phyloP scores from a whole-genome alignment of 2,797 vertebrate genomes.

The Eulemur mongoz region DNA sequence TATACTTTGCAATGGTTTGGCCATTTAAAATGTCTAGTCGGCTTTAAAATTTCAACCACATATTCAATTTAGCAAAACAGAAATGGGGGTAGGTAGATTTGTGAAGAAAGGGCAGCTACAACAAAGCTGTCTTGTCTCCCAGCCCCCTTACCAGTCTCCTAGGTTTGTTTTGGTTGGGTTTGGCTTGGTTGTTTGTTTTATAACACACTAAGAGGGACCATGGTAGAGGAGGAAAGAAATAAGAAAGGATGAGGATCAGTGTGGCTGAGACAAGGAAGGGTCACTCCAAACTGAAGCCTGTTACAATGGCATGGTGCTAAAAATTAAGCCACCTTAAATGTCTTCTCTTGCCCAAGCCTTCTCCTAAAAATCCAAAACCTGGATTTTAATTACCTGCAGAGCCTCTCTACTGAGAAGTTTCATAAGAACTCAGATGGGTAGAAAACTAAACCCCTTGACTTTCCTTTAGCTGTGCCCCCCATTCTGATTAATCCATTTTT shows the following conservation, averaged over 20 bases:
- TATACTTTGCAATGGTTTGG: not conserved
- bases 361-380: not conserved
- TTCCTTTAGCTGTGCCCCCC: not conserved
- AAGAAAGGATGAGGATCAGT: not conserved
- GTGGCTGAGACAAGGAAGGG: not conserved
- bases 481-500: not conserved
- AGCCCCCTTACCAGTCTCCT: not conserved
- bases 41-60: conserved; percentile 17
- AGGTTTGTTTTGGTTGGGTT: not conserved
- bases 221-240: not conserved
- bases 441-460: not conserved
- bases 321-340: not conserved
- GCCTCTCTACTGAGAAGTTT: not conserved
- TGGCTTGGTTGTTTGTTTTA: not conserved
- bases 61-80: not conserved
- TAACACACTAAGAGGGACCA: not conserved
- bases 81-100: not conserved
- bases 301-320: not conserved
- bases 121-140: not conserved
- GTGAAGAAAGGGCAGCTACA: not conserved
- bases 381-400: not conserved
- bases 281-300: not conserved
- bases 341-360: not conserved
- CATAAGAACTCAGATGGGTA: not conserved
- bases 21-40: not conserved